Conservation (phyloP, 1,140 invertebrate genomes). For the Diploscapter pachys region DNA sequence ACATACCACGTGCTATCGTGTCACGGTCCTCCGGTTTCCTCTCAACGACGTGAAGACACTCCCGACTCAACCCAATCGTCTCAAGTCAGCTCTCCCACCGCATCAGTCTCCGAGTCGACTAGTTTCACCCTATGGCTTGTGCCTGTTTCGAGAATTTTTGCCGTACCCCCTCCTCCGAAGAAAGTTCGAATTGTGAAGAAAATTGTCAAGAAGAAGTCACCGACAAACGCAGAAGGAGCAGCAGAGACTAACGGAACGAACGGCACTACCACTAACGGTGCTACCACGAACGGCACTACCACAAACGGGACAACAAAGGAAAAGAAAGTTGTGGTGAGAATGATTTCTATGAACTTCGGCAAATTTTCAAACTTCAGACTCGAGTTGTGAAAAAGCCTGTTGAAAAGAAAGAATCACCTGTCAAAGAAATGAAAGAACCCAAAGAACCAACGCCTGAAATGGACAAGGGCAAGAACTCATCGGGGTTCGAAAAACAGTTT, state of each 20-base stretch:
- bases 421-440: conserved; percentile 13
- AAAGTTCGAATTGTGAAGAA: conserved; percentile 22
- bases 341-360: no score
- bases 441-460: background rate
- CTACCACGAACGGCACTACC: background rate
- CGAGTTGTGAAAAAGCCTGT: conserved; percentile 9
- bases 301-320: conserved; percentile 7
- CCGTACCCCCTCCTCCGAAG: conserved; percentile 31
- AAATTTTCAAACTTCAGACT: conserved; percentile 10
- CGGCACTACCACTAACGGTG: conserved; percentile 2
- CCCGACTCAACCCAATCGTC: conserved; percentile 31
- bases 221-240: conserved; percentile 10
- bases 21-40: conserved; percentile 7
- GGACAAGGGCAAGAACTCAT: no score
- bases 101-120: conserved; percentile 19
- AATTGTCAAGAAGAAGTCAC: conserved; percentile 24
- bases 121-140: conserved; percentile 29
- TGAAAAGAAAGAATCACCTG: conserved; percentile 17
- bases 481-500: no score
- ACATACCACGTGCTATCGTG: conserved; percentile 25
- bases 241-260: conserved; percentile 11
- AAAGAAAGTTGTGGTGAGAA: conserved; percentile 11
- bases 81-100: conserved; percentile 26
- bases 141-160: conserved; percentile 28
- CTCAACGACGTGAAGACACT: conserved; percentile 23